Conservation (phyloP, 1,140 invertebrate species). For the Elymnias hypermnestra region DNA sequence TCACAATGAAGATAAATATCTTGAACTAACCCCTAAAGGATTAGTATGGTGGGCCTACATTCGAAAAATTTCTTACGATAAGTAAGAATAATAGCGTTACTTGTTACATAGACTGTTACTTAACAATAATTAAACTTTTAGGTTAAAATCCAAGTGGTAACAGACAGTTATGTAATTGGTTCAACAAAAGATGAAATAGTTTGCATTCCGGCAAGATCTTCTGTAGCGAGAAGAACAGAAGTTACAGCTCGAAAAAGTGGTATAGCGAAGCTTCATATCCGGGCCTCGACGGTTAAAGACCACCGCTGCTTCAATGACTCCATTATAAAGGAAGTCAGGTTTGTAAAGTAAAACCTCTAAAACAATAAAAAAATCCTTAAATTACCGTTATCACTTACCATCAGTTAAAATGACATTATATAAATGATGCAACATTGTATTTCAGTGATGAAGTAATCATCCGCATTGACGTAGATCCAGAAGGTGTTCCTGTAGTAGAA, state of each 20-base stretch:
- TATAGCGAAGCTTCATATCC: constrained; percentile 1
- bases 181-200: not conserved
- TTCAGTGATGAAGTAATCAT: constrained; percentile 78
- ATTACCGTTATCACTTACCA: too few relatives aligned
- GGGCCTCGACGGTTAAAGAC: not conserved
- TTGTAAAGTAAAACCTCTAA: too few relatives aligned
- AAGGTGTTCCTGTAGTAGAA: constrained; percentile 78
- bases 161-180: not conserved
- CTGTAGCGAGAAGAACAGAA: not conserved
- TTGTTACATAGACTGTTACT: not conserved
- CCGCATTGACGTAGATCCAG: constrained; percentile 77
- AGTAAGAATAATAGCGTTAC: too few relatives aligned
- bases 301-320: not conserved
- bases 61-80: too few relatives aligned
- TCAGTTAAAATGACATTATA: too few relatives aligned
- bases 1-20: too few relatives aligned
- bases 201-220: constrained; percentile 3
- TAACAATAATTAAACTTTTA: constrained; percentile 1
- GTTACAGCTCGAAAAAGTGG: not conserved
- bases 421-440: too few relatives aligned
- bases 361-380: too few relatives aligned
- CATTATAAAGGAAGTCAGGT: not conserved
- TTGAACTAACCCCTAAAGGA: too few relatives aligned
- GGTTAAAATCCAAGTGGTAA: constrained; percentile 16
- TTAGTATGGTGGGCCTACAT: too few relatives aligned